phyloP scores from a whole-genome alignment of 2,888 invertebrate species.

The Conistra vaccinii region DNA sequence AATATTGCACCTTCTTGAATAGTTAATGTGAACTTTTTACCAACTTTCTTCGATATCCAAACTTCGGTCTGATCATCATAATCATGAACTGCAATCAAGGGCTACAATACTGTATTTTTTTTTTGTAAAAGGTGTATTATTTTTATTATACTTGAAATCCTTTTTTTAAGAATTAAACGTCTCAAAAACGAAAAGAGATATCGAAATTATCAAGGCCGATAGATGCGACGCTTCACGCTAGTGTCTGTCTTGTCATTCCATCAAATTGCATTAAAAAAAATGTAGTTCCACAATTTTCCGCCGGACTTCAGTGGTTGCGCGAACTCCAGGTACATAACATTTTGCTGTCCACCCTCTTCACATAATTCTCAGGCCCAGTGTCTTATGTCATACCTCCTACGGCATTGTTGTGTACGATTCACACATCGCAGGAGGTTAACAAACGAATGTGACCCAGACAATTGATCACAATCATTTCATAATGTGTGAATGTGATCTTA shows the following conservation, averaged over 20 bases:
- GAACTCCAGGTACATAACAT: too few species aligned
- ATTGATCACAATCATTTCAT: constrained; percentile 55
- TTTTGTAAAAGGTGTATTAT: too few species aligned
- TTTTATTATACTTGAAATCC: too few species aligned
- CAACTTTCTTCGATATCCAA: neutral
- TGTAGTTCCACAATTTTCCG: too few species aligned
- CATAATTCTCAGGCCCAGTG: neutral
- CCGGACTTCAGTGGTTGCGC: too few species aligned
- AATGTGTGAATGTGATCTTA: constrained; percentile 49
- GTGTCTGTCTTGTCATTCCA: too few species aligned
- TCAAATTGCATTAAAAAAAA: too few species aligned
- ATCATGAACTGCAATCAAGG: neutral
- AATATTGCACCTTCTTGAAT: neutral
- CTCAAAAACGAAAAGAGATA: too few species aligned
- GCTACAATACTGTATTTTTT: too few species aligned
- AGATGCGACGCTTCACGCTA: too few species aligned
- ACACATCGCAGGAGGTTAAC: constrained; percentile 60
- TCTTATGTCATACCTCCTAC: constrained; percentile 54
- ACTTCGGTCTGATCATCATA: neutral
- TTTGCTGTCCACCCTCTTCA: neutral
- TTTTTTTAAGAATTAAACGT: too few species aligned
- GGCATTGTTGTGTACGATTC: constrained; percentile 15
- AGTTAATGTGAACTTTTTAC: neutral
- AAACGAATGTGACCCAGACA: constrained; percentile 63
- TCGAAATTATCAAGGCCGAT: too few species aligned